Conservation (phyloP, 2,888 invertebrate genomes). For the Siphlonurus alternatus region DNA sequence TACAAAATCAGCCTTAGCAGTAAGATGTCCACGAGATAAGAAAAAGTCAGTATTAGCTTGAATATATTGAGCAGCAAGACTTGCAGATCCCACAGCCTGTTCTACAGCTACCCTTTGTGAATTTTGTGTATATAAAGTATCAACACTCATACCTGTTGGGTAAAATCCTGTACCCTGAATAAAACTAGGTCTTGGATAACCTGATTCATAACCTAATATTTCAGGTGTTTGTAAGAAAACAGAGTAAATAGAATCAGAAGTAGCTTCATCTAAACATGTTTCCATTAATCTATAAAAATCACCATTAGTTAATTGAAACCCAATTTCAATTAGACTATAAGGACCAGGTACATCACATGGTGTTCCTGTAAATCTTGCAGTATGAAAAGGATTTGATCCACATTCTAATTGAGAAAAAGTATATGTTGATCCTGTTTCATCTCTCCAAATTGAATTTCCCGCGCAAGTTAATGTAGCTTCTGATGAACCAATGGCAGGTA, state of each 20-base stretch:
- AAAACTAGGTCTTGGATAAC: background rate
- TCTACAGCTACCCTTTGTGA: background rate
- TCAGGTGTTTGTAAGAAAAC: background rate
- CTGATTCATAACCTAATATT: background rate
- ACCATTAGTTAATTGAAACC: background rate
- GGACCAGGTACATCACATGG: background rate
- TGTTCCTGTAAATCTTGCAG: background rate
- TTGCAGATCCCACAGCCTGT: background rate
- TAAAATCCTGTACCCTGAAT: background rate
- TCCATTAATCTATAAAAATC: background rate
- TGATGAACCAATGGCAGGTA: background rate
- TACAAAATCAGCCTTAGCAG: constrained; percentile 44
- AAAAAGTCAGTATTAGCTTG: no score
- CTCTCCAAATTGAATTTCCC: background rate
- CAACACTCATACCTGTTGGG: background rate
- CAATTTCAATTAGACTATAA: background rate
- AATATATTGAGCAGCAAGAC: background rate
- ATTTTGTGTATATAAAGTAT: background rate
- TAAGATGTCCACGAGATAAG: no score
- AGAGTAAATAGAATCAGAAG: background rate
- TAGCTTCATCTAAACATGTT: background rate
- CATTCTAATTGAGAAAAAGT: background rate
- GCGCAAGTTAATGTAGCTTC: background rate
- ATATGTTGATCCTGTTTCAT: background rate
- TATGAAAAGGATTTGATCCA: background rate